Base-by-base conservation (phyloP, 1,140 invertebrate species). In the Drosophila pruinosa region DNA sequence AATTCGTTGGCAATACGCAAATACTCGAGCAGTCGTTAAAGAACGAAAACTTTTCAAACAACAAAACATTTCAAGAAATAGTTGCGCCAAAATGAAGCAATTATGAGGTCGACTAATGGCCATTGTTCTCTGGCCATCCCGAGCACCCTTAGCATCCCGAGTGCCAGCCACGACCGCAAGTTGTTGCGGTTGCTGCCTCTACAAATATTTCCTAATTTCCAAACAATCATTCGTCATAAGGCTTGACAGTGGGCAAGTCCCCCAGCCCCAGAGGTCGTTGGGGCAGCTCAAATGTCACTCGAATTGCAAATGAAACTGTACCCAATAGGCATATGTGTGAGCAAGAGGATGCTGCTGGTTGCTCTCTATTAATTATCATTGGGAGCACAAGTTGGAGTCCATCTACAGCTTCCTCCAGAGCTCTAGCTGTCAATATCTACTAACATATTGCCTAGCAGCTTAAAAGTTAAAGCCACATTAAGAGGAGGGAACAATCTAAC, bases 91-190 rank as follows among this genome's bases (percentile, higher is more conserved):
- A 81, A 71, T 89, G 73, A 85, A 89, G 85, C 85, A 85, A 85
- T 89, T 89, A 89, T 89, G 78, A 89, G 85, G 88, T 89, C 65
- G 65, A 75, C 86, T 89, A 89, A 89, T 89, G 85, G 81, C 47
- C 78, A 67, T 85, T 65, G 72, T 73, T 85, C 63, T 74, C 72
- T 75, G 41, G 74, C 3, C 7, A 28, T 31, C 15, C 8, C 26
- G 6, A 28, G 12, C 2, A 15, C 7, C 47, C 24, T 14, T 26
- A 26, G 4, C 39, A 10, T 31, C 6, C 4, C 7, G 28, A 19
- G 21, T 24, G 19, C 43, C 45, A 24, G 15, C 3, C 1, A 7
- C 39, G 53, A 56, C 36, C 53, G 36, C 53, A 56, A 56, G n/a
- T 39, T 39, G 19, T 8, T 50, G 47, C 24, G 36, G 31, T 22